Evolutionary conservation across 53 echinoderm and acorn worm genomes (phyloP).

Genomic region (Stichopus horrens): DNA sequence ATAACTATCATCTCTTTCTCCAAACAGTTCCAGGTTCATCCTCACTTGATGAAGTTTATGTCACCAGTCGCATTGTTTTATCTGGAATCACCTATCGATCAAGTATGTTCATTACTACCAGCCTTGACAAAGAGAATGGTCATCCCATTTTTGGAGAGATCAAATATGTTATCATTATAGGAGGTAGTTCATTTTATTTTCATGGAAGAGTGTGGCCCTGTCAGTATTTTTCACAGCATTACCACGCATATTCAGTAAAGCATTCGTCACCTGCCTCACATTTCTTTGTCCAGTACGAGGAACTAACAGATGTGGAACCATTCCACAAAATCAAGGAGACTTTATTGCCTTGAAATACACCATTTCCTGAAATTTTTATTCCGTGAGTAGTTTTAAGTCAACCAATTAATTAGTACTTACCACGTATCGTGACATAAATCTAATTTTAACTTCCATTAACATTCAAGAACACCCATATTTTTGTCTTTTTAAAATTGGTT

Average conservation of each 20-base stretch:
- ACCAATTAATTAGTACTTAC: too few species aligned
- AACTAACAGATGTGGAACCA: background rate
- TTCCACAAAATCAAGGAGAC: constrained; percentile 2
- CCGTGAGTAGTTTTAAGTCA: too few species aligned
- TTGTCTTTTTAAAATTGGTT: too few species aligned
- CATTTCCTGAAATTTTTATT: background rate
- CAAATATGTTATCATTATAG: background rate
- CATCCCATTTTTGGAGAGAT: constrained; percentile 25
- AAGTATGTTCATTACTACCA: constrained; percentile 4
- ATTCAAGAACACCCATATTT: too few species aligned
- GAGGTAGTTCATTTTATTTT: background rate
- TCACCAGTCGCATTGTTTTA: background rate
- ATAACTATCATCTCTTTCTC: background rate
- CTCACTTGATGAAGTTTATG: constrained; percentile 5
- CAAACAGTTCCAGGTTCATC: background rate
- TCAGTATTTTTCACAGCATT: constrained; percentile 1
- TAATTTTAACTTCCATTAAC: too few species aligned
- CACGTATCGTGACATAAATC: too few species aligned
- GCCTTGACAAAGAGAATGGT: background rate
- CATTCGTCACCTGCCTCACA: background rate
- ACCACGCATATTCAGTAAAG: constrained; percentile 15
- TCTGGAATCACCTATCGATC: constrained; percentile 13
- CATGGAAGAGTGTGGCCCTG: background rate
- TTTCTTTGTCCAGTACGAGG: background rate
- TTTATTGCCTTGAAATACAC: constrained; percentile 11